Evolutionary conservation across 2,113 vertebrate genomes (phyloP).

Genomic region (Nesoenas mayeri): DNA sequence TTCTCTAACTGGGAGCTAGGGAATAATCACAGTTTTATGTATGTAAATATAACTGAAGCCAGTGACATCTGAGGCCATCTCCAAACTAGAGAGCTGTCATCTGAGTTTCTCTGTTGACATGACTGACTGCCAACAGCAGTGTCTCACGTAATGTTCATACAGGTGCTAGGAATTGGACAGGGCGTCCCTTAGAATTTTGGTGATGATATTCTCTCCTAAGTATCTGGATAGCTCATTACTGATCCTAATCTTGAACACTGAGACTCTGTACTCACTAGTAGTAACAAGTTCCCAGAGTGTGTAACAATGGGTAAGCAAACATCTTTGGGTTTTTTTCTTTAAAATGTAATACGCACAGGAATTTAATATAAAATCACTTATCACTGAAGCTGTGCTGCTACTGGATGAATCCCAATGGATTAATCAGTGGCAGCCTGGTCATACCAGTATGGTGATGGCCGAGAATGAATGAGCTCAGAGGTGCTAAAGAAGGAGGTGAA

Average conservation of each 20-base stretch:
- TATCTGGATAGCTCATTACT: neutral
- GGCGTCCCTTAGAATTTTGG: neutral
- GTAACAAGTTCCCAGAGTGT: neutral
- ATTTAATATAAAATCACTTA: neutral
- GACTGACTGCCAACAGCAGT: neutral
- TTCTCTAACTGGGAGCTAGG: neutral
- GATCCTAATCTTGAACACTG: neutral
- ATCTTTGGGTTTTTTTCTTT: neutral
- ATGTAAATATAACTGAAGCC: neutral
- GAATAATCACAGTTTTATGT: neutral
- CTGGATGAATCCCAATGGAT: neutral
- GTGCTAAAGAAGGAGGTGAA: neutral
- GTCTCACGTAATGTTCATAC: neutral
- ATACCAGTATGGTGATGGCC: neutral
- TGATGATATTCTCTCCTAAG: neutral
- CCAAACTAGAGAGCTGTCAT: neutral
- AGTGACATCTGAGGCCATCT: neutral
- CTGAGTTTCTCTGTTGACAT: neutral
- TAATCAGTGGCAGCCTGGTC: neutral
- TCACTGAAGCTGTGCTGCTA: neutral
- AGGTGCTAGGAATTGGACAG: neutral
- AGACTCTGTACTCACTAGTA: neutral
- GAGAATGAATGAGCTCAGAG: neutral
- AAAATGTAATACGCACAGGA: neutral
- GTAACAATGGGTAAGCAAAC: neutral